Percentiles rank a stretch among this genome's conserved stretches.
Evolutionary conservation across 1,140 invertebrate genomes (phyloP).

Genomic region (Agrilus planipennis): DNA sequence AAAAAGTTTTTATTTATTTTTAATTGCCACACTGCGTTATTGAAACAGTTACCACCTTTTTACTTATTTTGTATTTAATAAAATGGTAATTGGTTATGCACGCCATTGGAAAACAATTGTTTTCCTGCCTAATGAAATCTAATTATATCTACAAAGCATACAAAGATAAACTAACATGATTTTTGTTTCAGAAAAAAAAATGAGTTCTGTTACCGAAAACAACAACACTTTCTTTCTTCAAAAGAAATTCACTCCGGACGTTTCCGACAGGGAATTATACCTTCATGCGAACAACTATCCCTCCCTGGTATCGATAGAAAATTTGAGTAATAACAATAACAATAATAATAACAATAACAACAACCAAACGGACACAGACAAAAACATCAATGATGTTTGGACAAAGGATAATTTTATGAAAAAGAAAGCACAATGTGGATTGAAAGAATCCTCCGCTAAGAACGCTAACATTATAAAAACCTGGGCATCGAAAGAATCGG

Average conservation of each 20-base stretch:
- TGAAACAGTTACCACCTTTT: no score
- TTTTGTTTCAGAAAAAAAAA: background rate
- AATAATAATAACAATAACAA: background rate
- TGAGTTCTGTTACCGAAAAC: background rate
- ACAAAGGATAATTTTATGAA: constrained; percentile 9
- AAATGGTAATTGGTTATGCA: background rate
- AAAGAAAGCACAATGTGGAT: no score
- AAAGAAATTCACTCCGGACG: background rate
- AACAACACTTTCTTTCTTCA: background rate
- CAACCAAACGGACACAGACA: background rate
- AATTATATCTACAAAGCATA: background rate
- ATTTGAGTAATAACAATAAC: background rate
- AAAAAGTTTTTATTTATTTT: no score
- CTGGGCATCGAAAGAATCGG: constrained; percentile 9
- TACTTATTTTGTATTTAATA: background rate
- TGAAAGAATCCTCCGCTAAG: background rate
- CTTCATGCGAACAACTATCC: no score
- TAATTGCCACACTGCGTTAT: no score
- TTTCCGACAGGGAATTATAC: no score
- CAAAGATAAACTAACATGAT: background rate
- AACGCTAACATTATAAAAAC: constrained; percentile 1
- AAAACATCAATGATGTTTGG: constrained; percentile 9
- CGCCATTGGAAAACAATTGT: background rate
- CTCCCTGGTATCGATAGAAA: no score
- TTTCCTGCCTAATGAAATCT: background rate